phyloP scores from a whole-genome alignment of 2,113 vertebrate genomes.

The Hippolais icterina region DNA sequence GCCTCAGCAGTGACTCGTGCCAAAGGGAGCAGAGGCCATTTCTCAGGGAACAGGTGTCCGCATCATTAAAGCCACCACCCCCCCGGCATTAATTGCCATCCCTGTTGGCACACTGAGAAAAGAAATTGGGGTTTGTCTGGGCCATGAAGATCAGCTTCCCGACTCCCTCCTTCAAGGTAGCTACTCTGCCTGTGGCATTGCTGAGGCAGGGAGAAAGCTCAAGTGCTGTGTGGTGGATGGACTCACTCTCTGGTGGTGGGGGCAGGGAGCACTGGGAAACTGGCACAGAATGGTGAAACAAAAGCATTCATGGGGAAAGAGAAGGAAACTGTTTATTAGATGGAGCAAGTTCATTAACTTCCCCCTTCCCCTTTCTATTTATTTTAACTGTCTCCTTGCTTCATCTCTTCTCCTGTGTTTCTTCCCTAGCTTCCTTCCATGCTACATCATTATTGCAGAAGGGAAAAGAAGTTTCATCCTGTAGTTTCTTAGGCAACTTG shows the following conservation, averaged over 20 bases:
- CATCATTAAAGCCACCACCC: slow-evolving; percentile 63
- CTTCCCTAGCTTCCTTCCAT: not conserved
- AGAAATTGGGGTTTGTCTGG: slow-evolving; percentile 9
- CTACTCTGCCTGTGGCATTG: rapidly evolving
- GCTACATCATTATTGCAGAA: not conserved
- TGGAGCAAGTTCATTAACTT: not conserved
- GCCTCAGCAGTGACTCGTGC: slow-evolving; percentile 32
- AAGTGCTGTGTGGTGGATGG: rapidly evolving
- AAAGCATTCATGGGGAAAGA: not conserved
- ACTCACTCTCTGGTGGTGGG: not conserved
- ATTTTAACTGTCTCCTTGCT: slow-evolving; percentile 5
- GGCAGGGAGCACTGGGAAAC: not conserved
- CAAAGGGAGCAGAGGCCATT: slow-evolving; percentile 62
- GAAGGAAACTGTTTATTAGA: slow-evolving; percentile 39
- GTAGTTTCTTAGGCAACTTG: not conserved
- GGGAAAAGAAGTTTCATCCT: not conserved
- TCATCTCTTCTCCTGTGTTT: not conserved
- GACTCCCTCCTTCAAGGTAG: not conserved
- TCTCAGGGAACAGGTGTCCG: slow-evolving; percentile 64
- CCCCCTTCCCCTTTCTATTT: not conserved
- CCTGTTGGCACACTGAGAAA: slow-evolving; percentile 44
- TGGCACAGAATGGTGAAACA: not conserved
- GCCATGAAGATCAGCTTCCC: not conserved
- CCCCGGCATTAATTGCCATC: slow-evolving; percentile 57
- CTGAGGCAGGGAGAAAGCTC: not conserved